Evolutionary conservation across 2,113 vertebrate genomes (phyloP).

Genomic region (Podocnemis expansa): DNA sequence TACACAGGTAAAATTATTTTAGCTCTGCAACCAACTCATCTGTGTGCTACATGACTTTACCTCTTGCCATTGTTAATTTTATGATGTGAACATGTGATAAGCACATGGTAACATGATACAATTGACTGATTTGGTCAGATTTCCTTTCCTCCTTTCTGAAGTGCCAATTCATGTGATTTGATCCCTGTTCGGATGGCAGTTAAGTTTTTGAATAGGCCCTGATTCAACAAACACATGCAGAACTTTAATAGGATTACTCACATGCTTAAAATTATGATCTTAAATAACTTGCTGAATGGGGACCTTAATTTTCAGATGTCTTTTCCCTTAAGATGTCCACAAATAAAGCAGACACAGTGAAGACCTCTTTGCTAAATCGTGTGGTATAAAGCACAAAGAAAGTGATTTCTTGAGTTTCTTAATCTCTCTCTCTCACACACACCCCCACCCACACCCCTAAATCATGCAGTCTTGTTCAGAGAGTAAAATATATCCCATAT

Average conservation of each 20-base stretch:
- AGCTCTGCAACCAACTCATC: neutral
- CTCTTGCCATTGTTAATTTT: neutral
- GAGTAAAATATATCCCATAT: neutral
- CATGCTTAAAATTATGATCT: neutral
- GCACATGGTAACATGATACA: neutral
- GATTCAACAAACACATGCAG: neutral
- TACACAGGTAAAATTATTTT: accelerated
- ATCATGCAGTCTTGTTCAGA: neutral
- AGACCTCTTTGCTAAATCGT: neutral
- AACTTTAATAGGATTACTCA: neutral
- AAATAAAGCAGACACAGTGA: slow-evolving; percentile 15
- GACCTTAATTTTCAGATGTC: slow-evolving; percentile 3
- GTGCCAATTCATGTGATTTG: neutral
- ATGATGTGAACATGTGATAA: neutral
- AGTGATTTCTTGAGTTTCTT: neutral
- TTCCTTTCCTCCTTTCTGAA: neutral
- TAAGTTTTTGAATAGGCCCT: neutral
- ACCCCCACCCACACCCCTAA: too few species aligned
- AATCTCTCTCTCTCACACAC: neutral
- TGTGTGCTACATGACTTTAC: neutral
- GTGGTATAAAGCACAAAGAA: neutral
- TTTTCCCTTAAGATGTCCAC: slow-evolving; percentile 22
- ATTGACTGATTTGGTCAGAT: neutral
- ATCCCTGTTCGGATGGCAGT: neutral
- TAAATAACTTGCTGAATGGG: neutral